Base-by-base conservation (phyloP, 1,140 invertebrate species). In the Monochamus saltuarius region DNA sequence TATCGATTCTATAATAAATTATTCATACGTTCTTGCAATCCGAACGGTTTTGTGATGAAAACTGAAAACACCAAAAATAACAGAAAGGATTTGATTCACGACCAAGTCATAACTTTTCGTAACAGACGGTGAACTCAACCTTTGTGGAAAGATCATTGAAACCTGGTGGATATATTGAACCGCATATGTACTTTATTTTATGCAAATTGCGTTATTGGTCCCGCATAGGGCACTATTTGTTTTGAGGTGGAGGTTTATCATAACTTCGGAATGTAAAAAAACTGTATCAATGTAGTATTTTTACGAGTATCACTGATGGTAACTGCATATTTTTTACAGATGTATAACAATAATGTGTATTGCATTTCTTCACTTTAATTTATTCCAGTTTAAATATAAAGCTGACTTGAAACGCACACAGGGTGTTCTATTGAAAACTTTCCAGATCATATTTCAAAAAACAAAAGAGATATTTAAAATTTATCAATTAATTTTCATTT, bases 11-110 rank as follows among this genome's bases (percentile, higher is more conserved):
- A 38, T 19, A 49, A 54, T 61, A 46, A 61, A 59, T 47, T 61
- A 61, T 61, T 55, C 59, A 61, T 52, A 54, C 55, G 54, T 61
- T 61, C 59, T 36, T n/a, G 22, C 14, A 51, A 54, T 51, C 49
- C 47, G 38, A 17, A 50, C 51, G 51, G 37, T 43, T 43, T 40
- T 49, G 59, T 53, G 38, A 61, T 51, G 45, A 45, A 61, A 61
- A 52, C 59, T 52, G 55, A 61, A 53, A 61, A 34, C 59, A 40
- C 22, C 35, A 39, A 43, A 61, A 55, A 61, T 52, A 54, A n/a
- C 34, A 51, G 53, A 61, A 61, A 61, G 55, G 55, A 40, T 37
- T 61, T 61, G 53, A 34, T 17, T 16, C 59, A 61, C 59, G 59
- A 47, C 38, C 38, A 39, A 40, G 50, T 52, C 50, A 61, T 61